Percentiles rank a stretch among this genome's conserved stretches.
These are phyloP conservation scores for Stenolophus ochropezus DNA, from an alignment of 2,888 invertebrate species.

Conservation along the genomic window DNA sequence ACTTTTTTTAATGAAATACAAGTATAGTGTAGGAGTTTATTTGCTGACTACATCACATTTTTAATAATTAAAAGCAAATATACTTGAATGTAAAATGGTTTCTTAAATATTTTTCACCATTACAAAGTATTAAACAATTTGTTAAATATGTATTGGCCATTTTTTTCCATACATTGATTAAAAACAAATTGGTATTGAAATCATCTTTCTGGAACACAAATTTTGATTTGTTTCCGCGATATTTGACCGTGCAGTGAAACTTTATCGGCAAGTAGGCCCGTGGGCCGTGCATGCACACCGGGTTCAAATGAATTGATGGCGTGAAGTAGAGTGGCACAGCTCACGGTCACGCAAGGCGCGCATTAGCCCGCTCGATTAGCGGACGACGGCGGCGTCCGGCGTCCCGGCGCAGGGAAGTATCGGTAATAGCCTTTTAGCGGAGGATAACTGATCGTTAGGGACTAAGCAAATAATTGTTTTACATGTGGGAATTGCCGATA, in stretches of 20 bases:
- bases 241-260: background rate
- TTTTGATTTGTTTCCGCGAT: background rate
- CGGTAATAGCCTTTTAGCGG: constrained; percentile 66
- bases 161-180: background rate
- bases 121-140: background rate
- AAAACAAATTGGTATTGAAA: background rate
- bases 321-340: constrained; percentile 30
- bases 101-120: too few species aligned
- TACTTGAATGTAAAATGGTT: too few species aligned
- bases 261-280: background rate
- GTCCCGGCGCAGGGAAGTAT: constrained; percentile 63
- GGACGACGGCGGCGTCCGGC: background rate
- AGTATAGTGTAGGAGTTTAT: too few species aligned
- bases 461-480: constrained; percentile 42
- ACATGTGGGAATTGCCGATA: background rate
- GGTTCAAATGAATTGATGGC: constrained; percentile 24
- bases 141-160: background rate
- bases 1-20: too few species aligned
- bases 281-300: background rate
- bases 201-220: background rate
- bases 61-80: too few species aligned
- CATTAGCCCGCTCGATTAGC: constrained; percentile 64
- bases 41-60: too few species aligned
- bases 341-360: constrained; percentile 65
- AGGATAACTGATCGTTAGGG: constrained; percentile 63